phyloP scores from a whole-genome alignment of 2,113 vertebrate genomes.

The Ellobius talpinus region DNA sequence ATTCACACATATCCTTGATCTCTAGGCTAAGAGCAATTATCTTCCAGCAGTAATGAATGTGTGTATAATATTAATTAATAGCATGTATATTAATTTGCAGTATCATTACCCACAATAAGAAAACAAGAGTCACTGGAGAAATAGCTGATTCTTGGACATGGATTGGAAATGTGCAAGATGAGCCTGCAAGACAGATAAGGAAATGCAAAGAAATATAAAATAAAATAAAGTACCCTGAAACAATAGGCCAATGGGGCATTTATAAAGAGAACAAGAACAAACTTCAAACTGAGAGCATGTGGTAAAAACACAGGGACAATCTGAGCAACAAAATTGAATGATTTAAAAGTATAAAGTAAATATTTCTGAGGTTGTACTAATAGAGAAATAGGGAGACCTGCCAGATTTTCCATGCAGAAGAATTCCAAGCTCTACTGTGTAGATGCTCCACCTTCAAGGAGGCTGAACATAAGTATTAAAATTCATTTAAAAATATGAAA shows the following conservation, averaged over 20 bases:
- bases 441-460: neutral
- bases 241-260: neutral
- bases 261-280: neutral
- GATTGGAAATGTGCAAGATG: neutral
- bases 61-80: neutral
- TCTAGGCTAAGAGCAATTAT: neutral
- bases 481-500: slow-evolving; percentile 4
- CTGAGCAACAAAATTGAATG: neutral
- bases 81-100: neutral
- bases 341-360: neutral
- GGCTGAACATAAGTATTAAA: neutral
- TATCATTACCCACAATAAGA: neutral
- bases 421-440: neutral
- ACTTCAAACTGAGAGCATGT: neutral
- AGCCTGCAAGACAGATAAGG: neutral
- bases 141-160: neutral
- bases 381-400: neutral
- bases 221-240: neutral
- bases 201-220: neutral
- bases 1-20: neutral
- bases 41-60: neutral
- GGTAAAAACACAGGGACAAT: neutral
- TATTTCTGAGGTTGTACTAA: neutral
- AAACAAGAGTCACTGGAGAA: neutral
- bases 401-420: neutral